These are phyloP conservation scores for Corvus moneduloides DNA, from an alignment of 2,113 vertebrate genomes.

Conservation along the genomic window DNA sequence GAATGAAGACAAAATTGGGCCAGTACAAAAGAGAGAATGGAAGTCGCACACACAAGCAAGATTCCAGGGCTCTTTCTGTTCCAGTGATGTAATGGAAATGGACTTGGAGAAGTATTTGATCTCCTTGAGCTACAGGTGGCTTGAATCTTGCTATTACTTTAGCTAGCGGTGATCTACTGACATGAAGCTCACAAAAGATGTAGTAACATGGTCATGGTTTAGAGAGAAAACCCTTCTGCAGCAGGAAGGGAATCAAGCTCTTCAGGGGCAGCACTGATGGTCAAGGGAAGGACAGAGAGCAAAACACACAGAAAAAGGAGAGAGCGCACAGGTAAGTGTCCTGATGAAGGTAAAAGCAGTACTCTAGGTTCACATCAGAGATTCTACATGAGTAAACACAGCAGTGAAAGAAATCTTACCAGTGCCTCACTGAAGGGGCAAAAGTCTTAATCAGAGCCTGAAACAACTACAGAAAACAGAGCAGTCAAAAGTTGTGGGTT, in stretches of 20 bases:
- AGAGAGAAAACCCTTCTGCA: background rate
- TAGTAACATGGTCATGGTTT: background rate
- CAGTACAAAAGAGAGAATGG: background rate
- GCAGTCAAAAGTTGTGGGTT: background rate
- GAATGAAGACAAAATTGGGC: background rate
- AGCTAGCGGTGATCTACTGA: background rate
- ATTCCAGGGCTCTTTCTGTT: background rate
- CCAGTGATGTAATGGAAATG: background rate
- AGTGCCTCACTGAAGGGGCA: background rate
- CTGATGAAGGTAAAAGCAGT: background rate
- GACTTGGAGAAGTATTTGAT: background rate
- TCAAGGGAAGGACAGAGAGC: background rate
- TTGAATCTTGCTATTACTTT: background rate
- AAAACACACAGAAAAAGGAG: background rate
- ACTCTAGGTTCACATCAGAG: background rate
- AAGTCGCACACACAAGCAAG: background rate
- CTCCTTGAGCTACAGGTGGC: background rate
- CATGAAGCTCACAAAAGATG: background rate
- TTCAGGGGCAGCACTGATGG: background rate
- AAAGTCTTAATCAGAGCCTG: background rate
- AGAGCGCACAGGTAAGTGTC: fast-evolving
- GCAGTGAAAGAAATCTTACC: background rate
- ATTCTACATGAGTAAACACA: background rate
- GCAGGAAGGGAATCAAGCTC: background rate
- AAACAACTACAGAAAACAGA: background rate